These are phyloP conservation scores for Melopsittacus undulatus DNA, from an alignment of 2,797 vertebrate species.

Conservation along the genomic window DNA sequence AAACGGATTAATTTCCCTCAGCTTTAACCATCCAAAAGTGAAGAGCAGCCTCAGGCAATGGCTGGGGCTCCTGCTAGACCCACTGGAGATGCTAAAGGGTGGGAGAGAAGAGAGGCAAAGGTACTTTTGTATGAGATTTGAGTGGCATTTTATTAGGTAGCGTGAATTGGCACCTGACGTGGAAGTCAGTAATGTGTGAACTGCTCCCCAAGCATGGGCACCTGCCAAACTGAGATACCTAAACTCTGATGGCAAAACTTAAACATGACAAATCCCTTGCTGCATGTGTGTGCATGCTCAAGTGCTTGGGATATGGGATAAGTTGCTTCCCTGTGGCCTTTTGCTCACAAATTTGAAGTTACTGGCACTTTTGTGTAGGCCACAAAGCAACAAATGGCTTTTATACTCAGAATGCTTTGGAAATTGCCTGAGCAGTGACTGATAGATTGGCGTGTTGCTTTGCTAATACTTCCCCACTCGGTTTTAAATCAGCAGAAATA, in stretches of 20 bases:
- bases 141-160: not conserved
- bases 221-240: not conserved
- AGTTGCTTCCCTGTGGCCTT: not conserved
- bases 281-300: rapidly evolving
- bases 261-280: not conserved
- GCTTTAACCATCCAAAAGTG: not conserved
- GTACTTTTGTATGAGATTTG: not conserved
- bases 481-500: constrained; percentile 55
- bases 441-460: not conserved
- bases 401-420: not conserved
- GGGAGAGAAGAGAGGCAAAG: not conserved
- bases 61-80: not conserved
- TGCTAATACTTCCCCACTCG: not conserved
- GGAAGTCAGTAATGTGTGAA: not conserved
- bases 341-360: not conserved
- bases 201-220: not conserved
- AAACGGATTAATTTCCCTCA: not conserved
- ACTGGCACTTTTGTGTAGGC: not conserved
- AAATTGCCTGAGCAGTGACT: not conserved
- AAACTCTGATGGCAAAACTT: not conserved
- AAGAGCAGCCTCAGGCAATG: not conserved
- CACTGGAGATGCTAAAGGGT: not conserved
- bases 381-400: constrained; percentile 10
- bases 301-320: not conserved
- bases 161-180: not conserved